Evolutionary conservation across 2,888 invertebrate genomes (phyloP).

Genomic region (Siphonodentalium dalli): DNA sequence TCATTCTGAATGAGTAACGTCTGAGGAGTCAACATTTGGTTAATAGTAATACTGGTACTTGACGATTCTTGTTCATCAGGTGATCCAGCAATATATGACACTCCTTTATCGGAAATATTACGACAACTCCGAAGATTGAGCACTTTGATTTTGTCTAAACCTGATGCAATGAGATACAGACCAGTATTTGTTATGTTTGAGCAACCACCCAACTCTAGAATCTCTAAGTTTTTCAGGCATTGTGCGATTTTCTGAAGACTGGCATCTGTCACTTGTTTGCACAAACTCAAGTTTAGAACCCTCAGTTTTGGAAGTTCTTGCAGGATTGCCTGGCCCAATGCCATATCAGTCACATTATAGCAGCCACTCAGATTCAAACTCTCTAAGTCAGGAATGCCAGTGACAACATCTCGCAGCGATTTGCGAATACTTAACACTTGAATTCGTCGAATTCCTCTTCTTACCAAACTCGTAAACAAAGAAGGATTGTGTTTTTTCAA

Average conservation of each 20-base stretch:
- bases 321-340: conserved; percentile 82
- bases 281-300: conserved; percentile 85
- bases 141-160: conserved; percentile 81
- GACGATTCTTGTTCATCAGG: background rate
- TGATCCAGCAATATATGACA: conserved; percentile 77
- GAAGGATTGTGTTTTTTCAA: conserved; percentile 80
- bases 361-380: conserved; percentile 91
- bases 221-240: conserved; percentile 82
- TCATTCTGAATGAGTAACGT: conserved; percentile 27
- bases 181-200: conserved; percentile 89
- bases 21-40: conserved; percentile 23
- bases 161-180: conserved; percentile 85
- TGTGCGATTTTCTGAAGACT: conserved; percentile 85
- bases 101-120: conserved; percentile 89
- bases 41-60: background rate
- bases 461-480: conserved; percentile 84
- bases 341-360: conserved; percentile 88
- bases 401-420: conserved; percentile 84
- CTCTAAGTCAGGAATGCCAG: conserved; percentile 84
- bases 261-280: conserved; percentile 94
- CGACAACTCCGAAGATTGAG: conserved; percentile 91
- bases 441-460: conserved; percentile 85
- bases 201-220: conserved; percentile 89
- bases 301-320: conserved; percentile 78
- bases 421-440: conserved; percentile 87